Conservation (phyloP, 2,797 vertebrate species). For the Perodicticus potto region DNA sequence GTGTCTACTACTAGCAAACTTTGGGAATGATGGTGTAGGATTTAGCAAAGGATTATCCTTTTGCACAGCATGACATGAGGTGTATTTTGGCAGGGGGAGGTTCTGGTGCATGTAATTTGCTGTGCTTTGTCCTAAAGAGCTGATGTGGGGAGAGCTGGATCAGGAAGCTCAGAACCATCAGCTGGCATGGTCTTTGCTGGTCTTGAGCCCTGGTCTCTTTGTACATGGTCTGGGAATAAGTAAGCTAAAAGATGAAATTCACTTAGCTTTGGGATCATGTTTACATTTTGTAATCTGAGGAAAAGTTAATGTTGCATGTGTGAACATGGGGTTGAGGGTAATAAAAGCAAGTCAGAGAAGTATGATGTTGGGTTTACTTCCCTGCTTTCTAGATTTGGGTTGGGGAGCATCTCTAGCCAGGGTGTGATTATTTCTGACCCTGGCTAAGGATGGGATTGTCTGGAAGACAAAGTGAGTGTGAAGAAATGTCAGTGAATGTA, state of each 20-base stretch:
- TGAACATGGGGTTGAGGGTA: not conserved
- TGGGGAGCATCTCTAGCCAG: not conserved
- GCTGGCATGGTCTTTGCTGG: not conserved
- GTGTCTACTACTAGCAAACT: slow-evolving; percentile 64
- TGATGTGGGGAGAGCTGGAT: not conserved
- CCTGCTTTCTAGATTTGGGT: not conserved
- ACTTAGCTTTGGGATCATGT: slow-evolving; percentile 40
- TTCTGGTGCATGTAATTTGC: not conserved
- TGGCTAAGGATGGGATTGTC: not conserved
- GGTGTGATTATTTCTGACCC: not conserved
- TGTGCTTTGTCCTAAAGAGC: not conserved
- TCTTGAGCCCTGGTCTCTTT: not conserved
- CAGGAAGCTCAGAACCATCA: not conserved
- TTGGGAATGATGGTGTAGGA: not conserved
- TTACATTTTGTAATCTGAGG: slow-evolving; percentile 1
- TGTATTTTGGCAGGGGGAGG: not conserved
- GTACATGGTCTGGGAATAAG: slow-evolving; percentile 21
- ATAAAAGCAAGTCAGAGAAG: slow-evolving; percentile 30
- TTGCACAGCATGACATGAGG: not conserved
- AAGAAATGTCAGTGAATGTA: not conserved
- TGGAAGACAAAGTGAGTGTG: not conserved
- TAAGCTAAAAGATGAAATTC: slow-evolving; percentile 19
- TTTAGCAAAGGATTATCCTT: slow-evolving; percentile 64
- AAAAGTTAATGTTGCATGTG: not conserved
- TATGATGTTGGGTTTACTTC: not conserved